Percentiles rank a stretch among this genome's conserved stretches.
Conservation (phyloP, 2,797 vertebrate species). For the Cheirogaleus major region DNA sequence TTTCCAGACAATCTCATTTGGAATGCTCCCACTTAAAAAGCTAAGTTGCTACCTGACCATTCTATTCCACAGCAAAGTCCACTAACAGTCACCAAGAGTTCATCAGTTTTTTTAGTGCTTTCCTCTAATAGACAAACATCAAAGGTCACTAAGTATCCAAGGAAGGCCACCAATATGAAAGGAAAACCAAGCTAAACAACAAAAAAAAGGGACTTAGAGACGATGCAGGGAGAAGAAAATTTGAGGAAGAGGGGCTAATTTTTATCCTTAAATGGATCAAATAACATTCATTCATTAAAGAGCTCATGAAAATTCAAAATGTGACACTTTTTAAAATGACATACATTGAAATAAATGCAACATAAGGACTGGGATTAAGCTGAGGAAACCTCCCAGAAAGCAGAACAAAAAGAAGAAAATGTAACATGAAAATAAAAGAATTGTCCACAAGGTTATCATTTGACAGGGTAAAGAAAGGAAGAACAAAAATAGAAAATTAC, state of each 20-base stretch:
- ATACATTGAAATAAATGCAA: background rate
- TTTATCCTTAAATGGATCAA: background rate
- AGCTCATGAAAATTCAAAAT: background rate
- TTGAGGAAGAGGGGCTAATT: background rate
- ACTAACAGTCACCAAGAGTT: background rate
- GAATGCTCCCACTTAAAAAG: background rate
- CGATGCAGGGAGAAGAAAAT: background rate
- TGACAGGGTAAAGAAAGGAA: background rate
- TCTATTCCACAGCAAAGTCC: background rate
- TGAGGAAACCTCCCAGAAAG: background rate
- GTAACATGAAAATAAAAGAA: background rate
- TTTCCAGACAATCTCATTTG: background rate
- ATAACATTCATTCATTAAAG: conserved; percentile 1
- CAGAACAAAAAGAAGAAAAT: conserved; percentile 7
- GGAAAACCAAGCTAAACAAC: background rate
- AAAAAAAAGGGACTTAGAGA: background rate
- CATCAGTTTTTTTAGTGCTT: background rate
- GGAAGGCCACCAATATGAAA: background rate
- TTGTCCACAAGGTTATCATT: background rate
- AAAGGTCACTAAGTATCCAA: background rate
- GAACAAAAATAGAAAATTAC: background rate
- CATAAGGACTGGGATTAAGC: background rate
- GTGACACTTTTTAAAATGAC: background rate
- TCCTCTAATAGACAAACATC: conserved; percentile 12
- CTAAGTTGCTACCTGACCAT: background rate